Percentiles rank a stretch among this genome's conserved stretches.
phyloP scores from a whole-genome alignment of 2,888 invertebrate genomes.

The Nemotelus nigrinus region DNA sequence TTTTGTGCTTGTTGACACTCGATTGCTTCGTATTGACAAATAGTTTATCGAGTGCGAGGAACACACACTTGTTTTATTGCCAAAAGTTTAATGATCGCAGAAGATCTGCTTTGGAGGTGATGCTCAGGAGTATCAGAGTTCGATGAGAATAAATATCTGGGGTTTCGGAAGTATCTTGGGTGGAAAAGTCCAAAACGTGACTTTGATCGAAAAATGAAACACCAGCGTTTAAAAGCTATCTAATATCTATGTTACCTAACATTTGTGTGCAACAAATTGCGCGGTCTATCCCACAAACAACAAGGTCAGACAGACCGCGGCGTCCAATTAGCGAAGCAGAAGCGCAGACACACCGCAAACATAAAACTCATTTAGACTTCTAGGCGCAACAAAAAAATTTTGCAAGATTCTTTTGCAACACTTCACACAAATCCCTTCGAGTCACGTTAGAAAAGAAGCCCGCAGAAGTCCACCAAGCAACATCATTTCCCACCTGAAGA shows the following conservation, averaged over 20 bases:
- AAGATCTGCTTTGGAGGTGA: slow-evolving; percentile 1
- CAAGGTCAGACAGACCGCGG: neutral
- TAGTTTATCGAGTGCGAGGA: slow-evolving; percentile 25
- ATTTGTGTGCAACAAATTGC: no score
- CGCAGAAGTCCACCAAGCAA: neutral
- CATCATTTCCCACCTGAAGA: slow-evolving; percentile 28
- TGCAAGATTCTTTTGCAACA: neutral
- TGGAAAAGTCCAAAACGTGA: neutral
- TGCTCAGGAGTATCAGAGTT: neutral
- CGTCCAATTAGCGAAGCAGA: neutral
- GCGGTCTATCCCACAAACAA: no score
- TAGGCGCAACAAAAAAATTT: slow-evolving; percentile 1
- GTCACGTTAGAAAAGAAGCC: neutral
- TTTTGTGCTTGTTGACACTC: slow-evolving; percentile 38
- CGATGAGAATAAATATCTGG: slow-evolving; percentile 4
- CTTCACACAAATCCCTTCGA: slow-evolving; percentile 2
- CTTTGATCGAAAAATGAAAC: neutral
- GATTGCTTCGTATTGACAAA: slow-evolving; percentile 39
- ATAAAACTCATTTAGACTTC: slow-evolving; percentile 6
- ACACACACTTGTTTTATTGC: slow-evolving; percentile 26
- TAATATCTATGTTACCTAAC: no score
- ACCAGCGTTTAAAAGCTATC: no score
- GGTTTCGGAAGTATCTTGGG: neutral
- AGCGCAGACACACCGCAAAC: neutral
- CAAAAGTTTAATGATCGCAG: slow-evolving; percentile 42